phyloP scores from a whole-genome alignment of 2,113 vertebrate species.

The Nothobranchius kuhntae region DNA sequence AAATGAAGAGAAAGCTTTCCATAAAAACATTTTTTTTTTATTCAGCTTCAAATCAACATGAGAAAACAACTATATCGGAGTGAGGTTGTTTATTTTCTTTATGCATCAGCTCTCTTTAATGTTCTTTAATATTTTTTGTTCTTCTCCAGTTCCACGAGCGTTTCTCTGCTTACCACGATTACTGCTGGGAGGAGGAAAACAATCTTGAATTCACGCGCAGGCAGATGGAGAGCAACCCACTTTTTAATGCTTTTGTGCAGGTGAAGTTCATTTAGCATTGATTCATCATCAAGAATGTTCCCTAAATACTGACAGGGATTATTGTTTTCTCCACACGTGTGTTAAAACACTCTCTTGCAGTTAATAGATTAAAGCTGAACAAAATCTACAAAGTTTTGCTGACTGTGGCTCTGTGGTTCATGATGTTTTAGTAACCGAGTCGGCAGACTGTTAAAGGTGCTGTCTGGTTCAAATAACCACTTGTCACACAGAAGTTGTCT shows the following conservation, averaged over 20 bases:
- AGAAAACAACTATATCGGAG: no score
- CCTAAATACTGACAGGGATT: no score
- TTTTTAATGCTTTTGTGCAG: constrained; percentile 77
- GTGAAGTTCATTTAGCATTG: constrained; percentile 51
- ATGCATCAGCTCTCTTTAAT: not conserved
- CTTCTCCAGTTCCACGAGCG: constrained; percentile 75
- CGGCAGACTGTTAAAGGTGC: constrained; percentile 1
- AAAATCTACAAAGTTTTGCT: constrained; percentile 15
- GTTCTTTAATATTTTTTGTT: not conserved
- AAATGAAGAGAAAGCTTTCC: not conserved
- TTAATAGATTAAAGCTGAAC: not conserved
- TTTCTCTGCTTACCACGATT: constrained; percentile 79
- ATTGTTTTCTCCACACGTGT: no score
- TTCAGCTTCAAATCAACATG: no score
- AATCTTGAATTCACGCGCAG: constrained; percentile 78
- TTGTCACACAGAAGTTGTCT: constrained; percentile 12
- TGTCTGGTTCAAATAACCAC: constrained; percentile 4
- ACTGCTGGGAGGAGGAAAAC: constrained; percentile 81
- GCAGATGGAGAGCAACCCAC: constrained; percentile 76
- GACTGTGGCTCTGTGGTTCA: constrained; percentile 9
- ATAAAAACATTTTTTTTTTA: not conserved
- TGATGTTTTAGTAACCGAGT: constrained; percentile 27
- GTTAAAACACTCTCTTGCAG: no score
- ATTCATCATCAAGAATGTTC: no score
- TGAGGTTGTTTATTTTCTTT: not conserved